These are phyloP conservation scores for Climacteris rufus DNA, from an alignment of 2,113 vertebrate genomes.

Conservation along the genomic window DNA sequence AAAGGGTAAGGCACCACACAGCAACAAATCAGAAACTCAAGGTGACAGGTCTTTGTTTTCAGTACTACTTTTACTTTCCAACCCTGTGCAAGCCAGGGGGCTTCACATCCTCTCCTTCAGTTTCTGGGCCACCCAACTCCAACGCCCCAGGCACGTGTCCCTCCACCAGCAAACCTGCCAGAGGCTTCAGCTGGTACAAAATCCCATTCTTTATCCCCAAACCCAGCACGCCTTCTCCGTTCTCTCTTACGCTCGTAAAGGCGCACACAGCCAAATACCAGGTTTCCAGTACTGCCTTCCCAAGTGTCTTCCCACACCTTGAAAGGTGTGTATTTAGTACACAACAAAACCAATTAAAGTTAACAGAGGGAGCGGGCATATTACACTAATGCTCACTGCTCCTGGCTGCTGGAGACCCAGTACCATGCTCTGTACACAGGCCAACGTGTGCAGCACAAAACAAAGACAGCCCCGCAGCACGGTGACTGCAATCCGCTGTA, in stretches of 20 bases:
- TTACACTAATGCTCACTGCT: background rate
- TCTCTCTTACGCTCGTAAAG: background rate
- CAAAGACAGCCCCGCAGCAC: background rate
- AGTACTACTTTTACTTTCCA: background rate
- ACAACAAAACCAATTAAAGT: background rate
- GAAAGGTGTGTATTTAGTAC: background rate
- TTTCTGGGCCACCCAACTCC: background rate
- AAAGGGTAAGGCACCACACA: fast-evolving
- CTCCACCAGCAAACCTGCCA: background rate
- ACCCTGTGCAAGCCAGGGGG: background rate
- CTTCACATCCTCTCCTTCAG: background rate
- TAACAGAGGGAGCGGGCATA: background rate
- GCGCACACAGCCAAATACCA: background rate
- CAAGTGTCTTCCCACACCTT: background rate
- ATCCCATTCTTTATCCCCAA: background rate
- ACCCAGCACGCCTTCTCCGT: background rate
- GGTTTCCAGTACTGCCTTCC: fast-evolving
- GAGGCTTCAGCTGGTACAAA: background rate
- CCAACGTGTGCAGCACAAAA: background rate
- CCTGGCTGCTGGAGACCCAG: background rate
- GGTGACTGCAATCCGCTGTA: background rate
- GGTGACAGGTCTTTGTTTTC: background rate
- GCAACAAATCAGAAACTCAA: background rate
- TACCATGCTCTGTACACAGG: fast-evolving
- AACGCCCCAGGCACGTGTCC: fast-evolving